These are phyloP conservation scores for Brachylomia viminalis DNA, from an alignment of 2,888 invertebrate genomes.

Conservation along the genomic window DNA sequence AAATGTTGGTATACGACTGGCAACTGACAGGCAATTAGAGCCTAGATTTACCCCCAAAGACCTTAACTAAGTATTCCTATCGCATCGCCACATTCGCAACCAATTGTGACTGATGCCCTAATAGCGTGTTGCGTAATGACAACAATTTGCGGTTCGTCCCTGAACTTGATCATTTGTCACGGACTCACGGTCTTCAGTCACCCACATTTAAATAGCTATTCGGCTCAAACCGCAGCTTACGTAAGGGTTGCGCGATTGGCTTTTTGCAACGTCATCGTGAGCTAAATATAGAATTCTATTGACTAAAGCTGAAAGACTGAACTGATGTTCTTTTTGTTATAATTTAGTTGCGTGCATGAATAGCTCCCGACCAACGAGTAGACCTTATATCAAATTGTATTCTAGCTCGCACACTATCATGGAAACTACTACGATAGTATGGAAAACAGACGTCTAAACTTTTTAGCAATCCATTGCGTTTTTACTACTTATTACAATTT, in stretches of 20 bases:
- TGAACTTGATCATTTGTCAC: conserved; percentile 69
- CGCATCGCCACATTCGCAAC: conserved; percentile 13
- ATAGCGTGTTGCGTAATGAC: conserved; percentile 57
- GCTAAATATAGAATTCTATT: conserved; percentile 62
- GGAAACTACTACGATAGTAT: conserved; percentile 26
- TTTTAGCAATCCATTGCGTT: conserved; percentile 26
- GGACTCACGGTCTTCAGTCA: conserved; percentile 57
- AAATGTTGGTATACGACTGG: not conserved
- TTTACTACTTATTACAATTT: conserved; percentile 36
- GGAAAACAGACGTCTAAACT: conserved; percentile 38
- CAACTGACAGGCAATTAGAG: conserved; percentile 8
- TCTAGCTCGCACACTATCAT: not conserved
- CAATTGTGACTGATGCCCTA: conserved; percentile 49
- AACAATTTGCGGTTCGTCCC: conserved; percentile 60
- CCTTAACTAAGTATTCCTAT: not conserved
- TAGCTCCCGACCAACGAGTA: conserved; percentile 4
- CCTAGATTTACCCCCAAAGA: not conserved
- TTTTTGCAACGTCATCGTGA: conserved; percentile 49
- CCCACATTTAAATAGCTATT: conserved; percentile 55
- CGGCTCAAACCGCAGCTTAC: conserved; percentile 39
- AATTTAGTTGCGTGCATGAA: conserved; percentile 31
- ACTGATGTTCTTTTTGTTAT: conserved; percentile 23
- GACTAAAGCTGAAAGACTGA: conserved; percentile 31
- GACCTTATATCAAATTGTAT: conserved; percentile 10
- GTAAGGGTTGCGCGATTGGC: conserved; percentile 40